Evolutionary conservation across 2,797 vertebrate species (phyloP), one percentile per base, ranked within the genome.

Genomic region (Acrossocheilus fasciatus): DNA sequence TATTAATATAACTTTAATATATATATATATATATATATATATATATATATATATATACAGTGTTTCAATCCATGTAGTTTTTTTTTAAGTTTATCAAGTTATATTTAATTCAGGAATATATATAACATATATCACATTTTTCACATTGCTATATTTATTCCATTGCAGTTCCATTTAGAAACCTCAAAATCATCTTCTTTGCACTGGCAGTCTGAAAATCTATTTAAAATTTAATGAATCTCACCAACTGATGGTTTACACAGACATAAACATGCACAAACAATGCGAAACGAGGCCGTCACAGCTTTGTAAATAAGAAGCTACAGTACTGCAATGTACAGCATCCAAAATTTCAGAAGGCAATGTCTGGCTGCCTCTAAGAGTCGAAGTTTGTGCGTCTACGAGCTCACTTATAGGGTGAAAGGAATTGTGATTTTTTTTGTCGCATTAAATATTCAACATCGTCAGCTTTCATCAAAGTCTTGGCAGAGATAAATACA

Each of bases 401-500:
- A 75, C 39, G 0, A 26, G 17, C 47, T 45, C 50, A 76, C 68
- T 78, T 30, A 30, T 30, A n/a, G 76, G 68, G 68, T 73, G 54
- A 59, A 73, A 80, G 39, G 39, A 81, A 80, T 72, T 64, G 68
- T 80, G 66, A 62, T 74, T 83, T 83, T 57, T 26, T 62, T 75
- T 26, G 4, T 75, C 6, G 10, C 82, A 84, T 87, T 79, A 84
- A 87, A 87, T 87, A 84, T 84, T 84, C 68, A 87, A 81, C 77
- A 80, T 54, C 4, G 14, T 73, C 76, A 80, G 77, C 68, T 73
- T 86, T 86, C 68, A 86, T 86, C 68, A 73, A 83, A 76, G 74
- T 85, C 64, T 78, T 78, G 75, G 47, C 64, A 69, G 47, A 69
- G 66, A 79, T 73, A 80, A 72, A 86, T 80, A 62, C 66, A 73